phyloP scores from a whole-genome alignment of 2,888 invertebrate species.

The Dione vanillae region DNA sequence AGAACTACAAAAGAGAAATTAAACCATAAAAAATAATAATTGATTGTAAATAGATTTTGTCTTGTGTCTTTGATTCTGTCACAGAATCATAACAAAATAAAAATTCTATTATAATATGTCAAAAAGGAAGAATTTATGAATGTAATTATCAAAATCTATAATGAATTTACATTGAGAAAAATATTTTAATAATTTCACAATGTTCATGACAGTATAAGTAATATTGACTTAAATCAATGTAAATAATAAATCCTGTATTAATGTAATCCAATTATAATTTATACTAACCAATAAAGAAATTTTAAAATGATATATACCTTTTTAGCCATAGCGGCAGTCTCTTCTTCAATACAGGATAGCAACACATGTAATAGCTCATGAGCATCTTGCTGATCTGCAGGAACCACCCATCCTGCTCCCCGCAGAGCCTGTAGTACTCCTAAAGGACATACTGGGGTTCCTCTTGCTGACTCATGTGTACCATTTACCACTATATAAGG shows the following conservation, averaged over 20 bases:
- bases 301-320: constrained; percentile 70
- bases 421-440: constrained; percentile 90
- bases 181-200: too few species aligned
- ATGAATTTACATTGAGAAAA: too few species aligned
- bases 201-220: too few species aligned
- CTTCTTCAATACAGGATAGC: constrained; percentile 95
- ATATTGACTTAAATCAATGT: too few species aligned
- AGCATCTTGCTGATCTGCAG: constrained; percentile 96
- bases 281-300: not conserved
- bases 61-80: too few species aligned
- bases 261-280: not conserved
- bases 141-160: too few species aligned
- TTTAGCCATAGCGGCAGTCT: constrained; percentile 85
- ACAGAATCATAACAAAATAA: too few species aligned
- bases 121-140: not conserved
- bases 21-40: too few species aligned
- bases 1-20: too few species aligned
- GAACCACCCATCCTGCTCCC: constrained; percentile 93
- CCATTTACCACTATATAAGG: constrained; percentile 87
- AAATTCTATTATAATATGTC: too few species aligned
- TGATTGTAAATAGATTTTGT: too few species aligned
- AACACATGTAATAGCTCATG: constrained; percentile 96
- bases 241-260: too few species aligned
- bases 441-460: constrained; percentile 80
- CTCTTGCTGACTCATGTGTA: constrained; percentile 87